Evolutionary conservation across 2,113 vertebrate species (phyloP), one percentile per base, ranked within the genome.

Genomic region (Ammodytes dubius): DNA sequence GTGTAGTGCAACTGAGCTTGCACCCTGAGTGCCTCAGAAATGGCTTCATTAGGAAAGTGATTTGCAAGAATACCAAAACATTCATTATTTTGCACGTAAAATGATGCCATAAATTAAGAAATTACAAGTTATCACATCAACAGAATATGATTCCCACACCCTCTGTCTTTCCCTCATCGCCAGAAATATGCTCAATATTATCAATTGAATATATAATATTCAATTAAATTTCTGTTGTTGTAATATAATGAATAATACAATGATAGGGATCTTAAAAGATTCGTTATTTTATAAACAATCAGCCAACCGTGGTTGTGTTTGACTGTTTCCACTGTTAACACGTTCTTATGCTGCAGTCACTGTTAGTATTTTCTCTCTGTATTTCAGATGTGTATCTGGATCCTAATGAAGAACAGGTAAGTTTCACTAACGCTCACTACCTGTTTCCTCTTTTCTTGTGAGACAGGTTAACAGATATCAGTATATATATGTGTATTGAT

Each of bases 321-420:
- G 45, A 40, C 45, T 60, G 43, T 15, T 8, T 2, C 45, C 27
- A 35, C 35, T 45, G 5, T 37, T 49, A 10, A 17, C 39, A 27
- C n/a, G 52, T 13, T 60, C 46, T 15, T 5, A 42, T 27, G 39
- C 15, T 47, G 19, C 12, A 4, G 5, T 3, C 52, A 70, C 9
- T 52, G 7, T 3, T 1, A 17, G 0, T 73, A 12, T 53, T 69
- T 73, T 63, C 35, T 87, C 19, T 90, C 50, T 85, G 5, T 2
- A 17, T 92, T 95, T 85, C 73, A 96, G 95, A 95, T 72, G 93
- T 96, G 6, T 96, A 96, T 74, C 58, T 95, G 92, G 94, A 95
- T 88, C 95, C 95, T 74, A 94, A 94, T 82, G 92, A 94, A 84
- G 91, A 93, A 35, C 86, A 92, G 92, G 95, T 94, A 74, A 92